These are phyloP conservation scores for Lates calcarifer DNA, from an alignment of 2,113 vertebrate genomes.

Conservation along the genomic window DNA sequence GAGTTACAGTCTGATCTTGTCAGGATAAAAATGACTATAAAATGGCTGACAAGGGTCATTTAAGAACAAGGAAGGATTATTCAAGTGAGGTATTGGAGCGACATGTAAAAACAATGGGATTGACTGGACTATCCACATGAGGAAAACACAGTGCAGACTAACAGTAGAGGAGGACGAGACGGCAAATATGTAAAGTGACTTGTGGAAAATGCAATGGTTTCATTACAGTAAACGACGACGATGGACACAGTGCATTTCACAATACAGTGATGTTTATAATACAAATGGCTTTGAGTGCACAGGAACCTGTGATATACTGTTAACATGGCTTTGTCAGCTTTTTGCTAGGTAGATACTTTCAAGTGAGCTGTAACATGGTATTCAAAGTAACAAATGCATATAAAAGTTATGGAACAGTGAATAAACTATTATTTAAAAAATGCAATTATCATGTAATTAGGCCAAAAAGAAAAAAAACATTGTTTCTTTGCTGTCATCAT, in stretches of 20 bases:
- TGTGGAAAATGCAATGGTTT: slow-evolving; percentile 59
- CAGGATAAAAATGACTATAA: slow-evolving; percentile 77
- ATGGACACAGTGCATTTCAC: slow-evolving; percentile 68
- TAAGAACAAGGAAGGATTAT: slow-evolving; percentile 67
- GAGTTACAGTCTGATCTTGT: slow-evolving; percentile 68
- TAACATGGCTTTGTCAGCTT: slow-evolving; percentile 74
- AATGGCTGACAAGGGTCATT: slow-evolving; percentile 71
- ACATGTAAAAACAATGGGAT: slow-evolving; percentile 63
- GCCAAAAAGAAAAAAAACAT: slow-evolving; percentile 1
- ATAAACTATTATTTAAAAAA: slow-evolving; percentile 6
- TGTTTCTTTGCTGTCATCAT: slow-evolving; percentile 28
- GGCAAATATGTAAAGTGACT: slow-evolving; percentile 67
- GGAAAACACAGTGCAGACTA: slow-evolving; percentile 48
- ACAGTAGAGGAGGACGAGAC: slow-evolving; percentile 39
- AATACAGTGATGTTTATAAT: slow-evolving; percentile 69
- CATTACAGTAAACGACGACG: slow-evolving; percentile 63
- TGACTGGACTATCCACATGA: slow-evolving; percentile 39
- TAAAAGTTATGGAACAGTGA: slow-evolving; percentile 44
- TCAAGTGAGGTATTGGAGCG: slow-evolving; percentile 75
- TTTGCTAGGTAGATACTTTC: slow-evolving; percentile 68
- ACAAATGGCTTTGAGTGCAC: slow-evolving; percentile 77
- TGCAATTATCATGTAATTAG: background rate
- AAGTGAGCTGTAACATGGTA: slow-evolving; percentile 44
- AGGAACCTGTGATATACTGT: slow-evolving; percentile 69
- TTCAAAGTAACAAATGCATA: slow-evolving; percentile 59